These are phyloP conservation scores for Acanthopagrus latus DNA, from an alignment of 2,797 vertebrate genomes.

Conservation along the genomic window DNA sequence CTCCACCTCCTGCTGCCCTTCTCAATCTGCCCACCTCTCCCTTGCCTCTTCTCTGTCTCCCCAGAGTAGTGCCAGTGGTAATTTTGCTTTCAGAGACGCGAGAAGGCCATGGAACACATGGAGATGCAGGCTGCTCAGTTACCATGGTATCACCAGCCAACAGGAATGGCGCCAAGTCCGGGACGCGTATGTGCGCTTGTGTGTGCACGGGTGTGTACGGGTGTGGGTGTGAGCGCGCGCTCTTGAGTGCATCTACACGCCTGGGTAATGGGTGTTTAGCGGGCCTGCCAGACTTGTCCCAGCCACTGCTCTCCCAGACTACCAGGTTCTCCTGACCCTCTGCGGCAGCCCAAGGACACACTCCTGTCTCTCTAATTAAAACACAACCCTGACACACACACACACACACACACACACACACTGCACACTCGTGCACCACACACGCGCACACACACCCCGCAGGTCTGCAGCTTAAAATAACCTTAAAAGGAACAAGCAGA, in stretches of 20 bases:
- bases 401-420: conserved; percentile 60
- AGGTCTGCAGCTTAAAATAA: conserved; percentile 84
- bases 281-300: conserved; percentile 78
- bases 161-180: conserved; percentile 71
- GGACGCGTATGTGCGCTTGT: conserved; percentile 30
- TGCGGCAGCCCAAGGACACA: conserved; percentile 84
- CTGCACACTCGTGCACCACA: conserved; percentile 13
- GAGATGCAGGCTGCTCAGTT: conserved; percentile 74
- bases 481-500: conserved; percentile 79
- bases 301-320: conserved; percentile 72
- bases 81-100: conserved; percentile 72
- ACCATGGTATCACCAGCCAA: conserved; percentile 71
- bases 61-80: conserved; percentile 68
- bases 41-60: conserved; percentile 60
- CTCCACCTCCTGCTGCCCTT: conserved; percentile 69
- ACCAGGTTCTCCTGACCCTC: conserved; percentile 82
- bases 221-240: conserved; percentile 20
- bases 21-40: conserved; percentile 66
- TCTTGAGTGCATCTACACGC: conserved; percentile 64
- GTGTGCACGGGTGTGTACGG: conserved; percentile 52
- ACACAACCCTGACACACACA: conserved; percentile 79
- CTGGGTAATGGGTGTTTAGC: conserved; percentile 84
- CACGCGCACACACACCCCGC: conserved; percentile 71
- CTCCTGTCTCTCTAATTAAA: conserved; percentile 87
- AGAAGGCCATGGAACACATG: conserved; percentile 70